A percentile compares a stretch with the other conserved stretches of the same genome.
phyloP scores from a whole-genome alignment of 2,113 vertebrate genomes.

The Chroicocephalus ridibundus region DNA sequence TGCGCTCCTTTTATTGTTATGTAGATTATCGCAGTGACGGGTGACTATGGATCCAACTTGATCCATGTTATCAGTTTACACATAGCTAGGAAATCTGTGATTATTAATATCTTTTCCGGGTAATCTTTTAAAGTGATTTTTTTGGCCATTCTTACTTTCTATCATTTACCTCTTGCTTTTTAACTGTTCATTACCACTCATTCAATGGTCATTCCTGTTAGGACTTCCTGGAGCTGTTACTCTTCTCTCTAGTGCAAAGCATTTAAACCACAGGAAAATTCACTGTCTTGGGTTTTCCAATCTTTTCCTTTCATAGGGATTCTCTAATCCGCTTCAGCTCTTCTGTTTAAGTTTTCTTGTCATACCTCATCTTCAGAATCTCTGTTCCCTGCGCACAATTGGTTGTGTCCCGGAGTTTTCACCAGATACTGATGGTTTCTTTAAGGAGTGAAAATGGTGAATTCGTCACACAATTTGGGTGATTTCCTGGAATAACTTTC shows the following conservation, averaged over 20 bases:
- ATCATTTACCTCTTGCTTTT: not conserved
- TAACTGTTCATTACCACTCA: not conserved
- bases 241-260: not conserved
- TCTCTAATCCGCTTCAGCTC: not conserved
- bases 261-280: not conserved
- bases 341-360: not conserved
- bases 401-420: not conserved
- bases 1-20: not conserved
- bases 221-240: not conserved
- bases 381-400: not conserved
- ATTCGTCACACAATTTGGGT: fast-evolving
- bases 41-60: not conserved
- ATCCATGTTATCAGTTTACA: not conserved
- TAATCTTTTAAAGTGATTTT: not conserved
- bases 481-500: not conserved
- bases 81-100: not conserved
- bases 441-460: not conserved
- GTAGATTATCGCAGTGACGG: not conserved
- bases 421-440: not conserved
- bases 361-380: not conserved
- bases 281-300: not conserved
- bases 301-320: not conserved
- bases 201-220: not conserved
- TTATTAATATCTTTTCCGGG: not conserved
- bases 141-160: not conserved